Base-by-base conservation (phyloP, 1,140 invertebrate genomes). In the Phymastichus coffea region DNA sequence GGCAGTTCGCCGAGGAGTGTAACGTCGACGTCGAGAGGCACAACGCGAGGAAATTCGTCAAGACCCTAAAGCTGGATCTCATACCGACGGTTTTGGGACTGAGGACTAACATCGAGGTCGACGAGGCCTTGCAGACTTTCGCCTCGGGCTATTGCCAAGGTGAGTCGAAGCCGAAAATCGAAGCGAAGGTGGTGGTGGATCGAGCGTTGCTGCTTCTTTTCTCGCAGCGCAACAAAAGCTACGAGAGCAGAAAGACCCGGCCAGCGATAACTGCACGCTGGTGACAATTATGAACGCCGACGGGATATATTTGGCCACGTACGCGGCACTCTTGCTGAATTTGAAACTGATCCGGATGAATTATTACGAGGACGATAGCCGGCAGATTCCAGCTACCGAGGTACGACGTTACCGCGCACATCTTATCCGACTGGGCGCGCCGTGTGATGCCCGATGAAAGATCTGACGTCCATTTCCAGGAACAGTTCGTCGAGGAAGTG, bases 221-320 rank as follows among this genome's bases (percentile, higher is more conserved):
- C 79, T 81, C 38, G 63, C 70, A 14, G 64, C 71, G 15, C 78
- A 81, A 59, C 80, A 80, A 52, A 75, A 73, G 52, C 55, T 77
- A 7, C 74, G 77, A 25, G 73, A 72, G 40, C 63, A 76, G 63
- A 69, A 59, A 7, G 68, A 77, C 9, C 26, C 41, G 3, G 40
- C n/a, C 15, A 53, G 57, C 0, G 73, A 79, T 23, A 65, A 71
- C 1, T 78, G 72, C 48, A 70, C 76, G 4, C 65, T 79, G 30
- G 78, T 87, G 3, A 92, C 90, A 20, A 94, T 96, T 41, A 90
- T 96, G 80, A 97, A 97, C 77, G 93, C 94, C 19, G 94, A 97
- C 81, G 94, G 94, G 46, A 91, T 97, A 46, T 97, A 97, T 75
- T 80, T 96, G 49, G 91, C 94, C 1, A 93, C 91, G 1, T 94